phyloP scores from a whole-genome alignment of 2,113 vertebrate species.

The Dipodomys merriami region DNA sequence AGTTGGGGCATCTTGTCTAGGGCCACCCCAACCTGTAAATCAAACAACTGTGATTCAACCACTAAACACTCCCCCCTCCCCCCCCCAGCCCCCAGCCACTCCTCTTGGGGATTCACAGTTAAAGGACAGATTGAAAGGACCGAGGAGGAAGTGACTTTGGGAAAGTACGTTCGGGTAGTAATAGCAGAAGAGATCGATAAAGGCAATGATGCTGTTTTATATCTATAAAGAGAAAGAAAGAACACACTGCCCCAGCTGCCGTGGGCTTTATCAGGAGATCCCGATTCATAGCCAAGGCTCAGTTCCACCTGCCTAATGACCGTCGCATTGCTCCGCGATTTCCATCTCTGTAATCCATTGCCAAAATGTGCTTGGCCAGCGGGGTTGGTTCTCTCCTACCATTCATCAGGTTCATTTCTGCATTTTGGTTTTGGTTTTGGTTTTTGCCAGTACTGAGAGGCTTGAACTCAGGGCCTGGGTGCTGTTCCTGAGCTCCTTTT shows the following conservation, averaged over 20 bases:
- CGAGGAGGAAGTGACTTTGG: neutral
- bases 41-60: neutral
- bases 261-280: constrained; percentile 58
- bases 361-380: neutral
- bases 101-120: neutral
- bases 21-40: neutral
- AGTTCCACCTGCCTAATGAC: neutral
- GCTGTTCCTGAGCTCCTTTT: neutral
- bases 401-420: constrained; percentile 17
- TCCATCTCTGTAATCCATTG: neutral
- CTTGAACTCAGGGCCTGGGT: too few species aligned
- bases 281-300: constrained; percentile 46
- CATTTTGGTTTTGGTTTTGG: too few species aligned
- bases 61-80: neutral
- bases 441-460: too few species aligned
- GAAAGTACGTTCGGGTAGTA: constrained; percentile 24
- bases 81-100: too few species aligned
- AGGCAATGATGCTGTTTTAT: constrained; percentile 39
- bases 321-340: neutral
- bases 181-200: constrained; percentile 46
- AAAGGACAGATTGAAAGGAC: neutral
- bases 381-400: accelerated
- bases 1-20: neutral
- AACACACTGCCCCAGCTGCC: neutral
- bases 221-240: constrained; percentile 41